Conservation (phyloP, 2,113 vertebrate genomes). For the Hipposideros armiger region DNA sequence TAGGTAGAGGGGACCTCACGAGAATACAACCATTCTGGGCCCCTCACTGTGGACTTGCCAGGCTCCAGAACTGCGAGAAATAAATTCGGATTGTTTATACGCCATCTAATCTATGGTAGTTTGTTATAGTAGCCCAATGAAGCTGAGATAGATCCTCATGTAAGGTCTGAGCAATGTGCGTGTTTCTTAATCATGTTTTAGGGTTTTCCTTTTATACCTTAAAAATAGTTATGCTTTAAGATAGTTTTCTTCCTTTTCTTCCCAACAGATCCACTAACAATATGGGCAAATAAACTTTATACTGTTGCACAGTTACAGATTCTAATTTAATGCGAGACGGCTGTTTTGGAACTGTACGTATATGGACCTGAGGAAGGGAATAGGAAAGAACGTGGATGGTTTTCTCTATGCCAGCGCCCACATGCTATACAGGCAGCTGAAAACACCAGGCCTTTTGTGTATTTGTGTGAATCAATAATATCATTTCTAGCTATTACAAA, state of each 20-base stretch:
- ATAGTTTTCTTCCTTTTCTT: not conserved
- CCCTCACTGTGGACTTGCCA: not conserved
- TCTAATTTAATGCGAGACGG: slow-evolving; percentile 40
- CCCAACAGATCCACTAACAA: not conserved
- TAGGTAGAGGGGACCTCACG: not conserved
- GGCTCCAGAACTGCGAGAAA: not conserved
- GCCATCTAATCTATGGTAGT: not conserved
- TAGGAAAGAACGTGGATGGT: not conserved
- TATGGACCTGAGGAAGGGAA: not conserved
- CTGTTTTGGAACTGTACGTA: not conserved
- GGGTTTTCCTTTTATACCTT: not conserved
- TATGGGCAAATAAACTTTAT: slow-evolving; percentile 9
- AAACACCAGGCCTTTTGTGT: not conserved
- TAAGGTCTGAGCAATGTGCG: not conserved
- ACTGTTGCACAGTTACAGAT: not conserved
- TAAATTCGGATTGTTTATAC: not conserved
- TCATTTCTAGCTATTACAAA: not conserved
- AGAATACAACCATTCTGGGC: not conserved
- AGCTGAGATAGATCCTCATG: not conserved
- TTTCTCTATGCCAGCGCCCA: not conserved
- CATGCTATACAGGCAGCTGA: not conserved
- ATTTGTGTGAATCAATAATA: not conserved
- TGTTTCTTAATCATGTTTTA: not conserved
- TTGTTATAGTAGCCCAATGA: not conserved
- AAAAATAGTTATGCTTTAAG: not conserved